These are phyloP conservation scores for Tetragonisca angustula DNA, from an alignment of 2,888 invertebrate genomes.

Conservation along the genomic window DNA sequence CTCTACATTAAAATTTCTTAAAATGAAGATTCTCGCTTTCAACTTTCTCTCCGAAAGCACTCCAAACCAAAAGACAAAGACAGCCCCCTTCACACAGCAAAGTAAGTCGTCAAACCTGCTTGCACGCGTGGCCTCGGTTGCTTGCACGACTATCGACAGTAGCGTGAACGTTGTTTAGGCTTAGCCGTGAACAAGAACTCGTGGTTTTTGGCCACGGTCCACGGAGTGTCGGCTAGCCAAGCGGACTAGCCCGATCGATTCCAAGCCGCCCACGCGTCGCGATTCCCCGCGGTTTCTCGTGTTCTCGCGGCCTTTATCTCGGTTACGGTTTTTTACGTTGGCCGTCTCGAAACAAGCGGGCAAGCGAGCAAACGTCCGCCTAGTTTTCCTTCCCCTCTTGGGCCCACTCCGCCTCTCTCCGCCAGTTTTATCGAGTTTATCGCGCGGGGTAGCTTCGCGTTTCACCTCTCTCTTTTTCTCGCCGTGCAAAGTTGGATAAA, in stretches of 20 bases:
- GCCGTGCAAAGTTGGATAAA: constrained; percentile 49
- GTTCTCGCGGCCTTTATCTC: constrained; percentile 57
- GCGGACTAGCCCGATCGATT: constrained; percentile 67
- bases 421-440: constrained; percentile 55
- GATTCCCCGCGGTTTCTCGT: constrained; percentile 21
- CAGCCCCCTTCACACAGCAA: not conserved
- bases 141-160: not conserved
- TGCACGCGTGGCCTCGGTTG: not conserved
- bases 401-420: not conserved
- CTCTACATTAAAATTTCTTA: too few relatives aligned
- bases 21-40: too few relatives aligned
- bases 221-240: constrained; percentile 68
- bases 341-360: not conserved
- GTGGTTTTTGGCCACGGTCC: constrained; percentile 71
- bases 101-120: not conserved
- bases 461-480: not conserved
- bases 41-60: too few relatives aligned
- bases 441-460: constrained; percentile 42
- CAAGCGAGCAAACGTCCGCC: not conserved
- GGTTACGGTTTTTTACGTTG: constrained; percentile 54
- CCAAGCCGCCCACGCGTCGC: constrained; percentile 61
- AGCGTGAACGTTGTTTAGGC: constrained; percentile 56
- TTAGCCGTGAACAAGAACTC: constrained; percentile 48
- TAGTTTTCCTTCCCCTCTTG: not conserved
- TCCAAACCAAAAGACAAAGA: not conserved